Evolutionary conservation across 37 sponge, comb jelly and placozoan species (phyloP).

Genomic region (Amphimedon queenslandica): DNA sequence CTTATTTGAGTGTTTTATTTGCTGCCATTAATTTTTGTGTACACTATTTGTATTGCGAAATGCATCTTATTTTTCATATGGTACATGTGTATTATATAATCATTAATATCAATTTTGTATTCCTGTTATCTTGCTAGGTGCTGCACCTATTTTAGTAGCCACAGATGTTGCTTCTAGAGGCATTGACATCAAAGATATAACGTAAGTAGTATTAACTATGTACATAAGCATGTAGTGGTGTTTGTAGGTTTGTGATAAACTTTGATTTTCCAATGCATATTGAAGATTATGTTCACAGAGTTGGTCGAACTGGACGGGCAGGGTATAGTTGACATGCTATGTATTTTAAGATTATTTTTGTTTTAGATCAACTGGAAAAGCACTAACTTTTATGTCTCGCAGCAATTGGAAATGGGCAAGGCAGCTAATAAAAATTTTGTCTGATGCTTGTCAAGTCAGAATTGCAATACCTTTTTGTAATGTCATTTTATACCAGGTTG

Average conservation of each 20-base stretch:
- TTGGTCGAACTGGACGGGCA: constrained; percentile 96
- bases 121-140: constrained; percentile 31
- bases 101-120: too few species aligned
- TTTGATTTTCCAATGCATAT: constrained; percentile 93
- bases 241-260: constrained; percentile 87
- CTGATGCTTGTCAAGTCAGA: constrained; percentile 79
- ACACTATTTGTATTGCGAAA: too few species aligned
- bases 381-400: constrained; percentile 84
- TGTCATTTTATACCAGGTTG: constrained; percentile 32
- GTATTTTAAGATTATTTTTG: background rate
- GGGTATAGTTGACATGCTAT: constrained; percentile 41
- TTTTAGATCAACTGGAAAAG: constrained; percentile 70
- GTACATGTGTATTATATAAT: too few species aligned
- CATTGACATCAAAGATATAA: constrained; percentile 89
- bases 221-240: too few species aligned
- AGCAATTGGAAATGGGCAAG: constrained; percentile 88
- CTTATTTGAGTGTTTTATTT: constrained; percentile 2
- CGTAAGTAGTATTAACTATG: constrained; percentile 41
- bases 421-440: constrained; percentile 72
- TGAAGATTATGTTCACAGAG: constrained; percentile 96
- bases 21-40: background rate
- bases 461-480: background rate
- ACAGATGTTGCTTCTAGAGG: constrained; percentile 99
- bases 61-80: too few species aligned
- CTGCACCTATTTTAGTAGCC: constrained; percentile 81